These are phyloP conservation scores for Spialia ferax DNA, from an alignment of 2,888 invertebrate genomes.

Conservation along the genomic window DNA sequence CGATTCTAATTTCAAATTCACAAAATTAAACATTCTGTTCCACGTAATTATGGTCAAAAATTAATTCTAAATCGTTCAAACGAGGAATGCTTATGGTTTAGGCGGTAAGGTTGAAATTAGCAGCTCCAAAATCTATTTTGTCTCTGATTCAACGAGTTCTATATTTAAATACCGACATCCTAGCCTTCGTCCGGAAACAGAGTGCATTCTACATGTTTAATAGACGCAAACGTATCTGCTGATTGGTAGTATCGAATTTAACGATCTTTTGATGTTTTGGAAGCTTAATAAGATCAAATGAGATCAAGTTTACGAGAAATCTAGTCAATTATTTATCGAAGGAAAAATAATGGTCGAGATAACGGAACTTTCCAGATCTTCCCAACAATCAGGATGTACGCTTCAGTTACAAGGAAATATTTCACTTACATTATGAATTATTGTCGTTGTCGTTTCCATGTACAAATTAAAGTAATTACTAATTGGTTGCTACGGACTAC, in stretches of 20 bases:
- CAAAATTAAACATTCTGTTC: not conserved
- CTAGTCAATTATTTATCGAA: constrained; percentile 14
- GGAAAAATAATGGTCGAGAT: not conserved
- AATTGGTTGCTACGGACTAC: too few species aligned
- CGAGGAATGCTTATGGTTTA: constrained; percentile 33
- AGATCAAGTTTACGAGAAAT: not conserved
- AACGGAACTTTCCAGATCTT: not conserved
- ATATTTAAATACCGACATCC: constrained; percentile 59
- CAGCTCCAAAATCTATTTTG: constrained; percentile 15
- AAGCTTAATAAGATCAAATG: constrained; percentile 21
- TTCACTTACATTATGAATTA: too few species aligned
- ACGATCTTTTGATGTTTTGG: constrained; percentile 27
- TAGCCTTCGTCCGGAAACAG: constrained; percentile 59
- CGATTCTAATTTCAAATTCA: not conserved
- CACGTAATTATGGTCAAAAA: not conserved
- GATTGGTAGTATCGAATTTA: constrained; percentile 52
- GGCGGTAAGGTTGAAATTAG: not conserved
- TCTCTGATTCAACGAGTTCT: constrained; percentile 55
- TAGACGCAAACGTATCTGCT: constrained; percentile 42
- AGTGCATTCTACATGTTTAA: constrained; percentile 58
- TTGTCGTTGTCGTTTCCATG: too few species aligned
- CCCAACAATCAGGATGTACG: not conserved
- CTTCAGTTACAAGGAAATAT: too few species aligned
- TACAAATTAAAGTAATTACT: too few species aligned
- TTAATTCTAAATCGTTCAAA: not conserved